Evolutionary conservation across 2,113 vertebrate species (phyloP), one percentile per base, ranked within the genome.

Genomic region (Eurystomus gularis): DNA sequence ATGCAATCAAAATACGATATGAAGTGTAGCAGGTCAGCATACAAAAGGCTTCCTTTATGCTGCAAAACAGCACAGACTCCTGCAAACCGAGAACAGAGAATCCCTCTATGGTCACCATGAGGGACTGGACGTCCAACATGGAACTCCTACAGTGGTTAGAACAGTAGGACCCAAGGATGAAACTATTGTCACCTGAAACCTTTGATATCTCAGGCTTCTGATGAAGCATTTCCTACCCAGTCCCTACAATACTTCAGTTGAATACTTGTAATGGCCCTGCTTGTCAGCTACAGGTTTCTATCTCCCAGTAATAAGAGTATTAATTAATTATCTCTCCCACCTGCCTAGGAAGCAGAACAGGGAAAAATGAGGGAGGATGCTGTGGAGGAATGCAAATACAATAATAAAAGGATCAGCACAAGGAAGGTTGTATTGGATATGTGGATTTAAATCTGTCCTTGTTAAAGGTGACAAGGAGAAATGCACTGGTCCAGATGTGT

Each of bases 101-200:
- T 78, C 25, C 14, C 21, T 61, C 39, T 75, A 0, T n/a, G 28
- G 8, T 64, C 51, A 0, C 26, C 14, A 6, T 9, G 40, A 55
- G 42, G 39, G 46, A 88, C 7, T 0, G 0, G n/a, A 48, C 19
- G 55, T 70, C 29, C 35, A 64, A 7, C 1, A 3, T 26, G 33
- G 17, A 90, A 29, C 55, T 66, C 25, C 69, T 93, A 9, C 25
- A 46, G 33, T 3, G 2, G 29, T 1, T 79, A 60, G 40, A 89
- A 37, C 21, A 55, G 42, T 29, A 58, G 64, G 44, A 76, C 14
- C 7, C 0, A 3, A 58, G 23, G 13, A 42, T 39, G 40, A 82
- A 93, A 55, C n/a, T 3, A 1, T 9, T 71, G 20, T 57, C 92
- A 44, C 19, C 75, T 5, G 3, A 86, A 73, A 78, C 6, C 28